Evolutionary conservation across 2,113 vertebrate genomes (phyloP), one percentile per base, ranked within the genome.

Genomic region (Alethe castanea): DNA sequence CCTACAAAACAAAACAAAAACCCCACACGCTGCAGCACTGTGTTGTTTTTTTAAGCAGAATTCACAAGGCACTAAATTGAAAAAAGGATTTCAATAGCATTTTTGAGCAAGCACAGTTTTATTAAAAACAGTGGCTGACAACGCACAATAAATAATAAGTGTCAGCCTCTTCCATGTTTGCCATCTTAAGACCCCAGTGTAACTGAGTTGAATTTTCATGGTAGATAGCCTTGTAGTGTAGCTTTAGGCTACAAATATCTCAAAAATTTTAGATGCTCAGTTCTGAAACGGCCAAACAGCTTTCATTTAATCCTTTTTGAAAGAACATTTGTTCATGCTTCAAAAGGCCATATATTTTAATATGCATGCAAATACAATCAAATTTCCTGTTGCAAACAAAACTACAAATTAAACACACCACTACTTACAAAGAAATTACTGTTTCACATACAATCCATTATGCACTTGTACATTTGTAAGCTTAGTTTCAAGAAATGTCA

Each of bases 1-100:
- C 98, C 99, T 99, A 80, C 11, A 85, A 88, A 82, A 62, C 29
- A 47, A 48, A 65, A 64, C 23, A 73, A 56, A 83, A 52, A 2
- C 7, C 23, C 1, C 38, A 17, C 31, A 48, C 0, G 12, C 8
- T 69, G 36, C 48, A 82, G n/a, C 12, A 44, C 20, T 19, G 14
- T 33, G 33, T 2, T 60, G 25, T 2, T 62, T 60, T 69, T 90
- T 77, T 7, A 59, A 77, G 59, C 40, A 77, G 23, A 86, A 44
- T 60, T 90, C 62, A 54, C 36, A 56, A 71, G 53, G 45, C 54
- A 78, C 6, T n/a, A 29, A 95, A 88, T 31, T 22, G 18, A 40
- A 90, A 86, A 29, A 77, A 57, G 6, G 9, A 52, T 71, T 81
- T 82, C 52, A 88, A 64, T 5, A 81, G 52, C 28, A 81, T 56